Conservation (phyloP, 2,888 invertebrate species). For the Pherbina coryleti region DNA sequence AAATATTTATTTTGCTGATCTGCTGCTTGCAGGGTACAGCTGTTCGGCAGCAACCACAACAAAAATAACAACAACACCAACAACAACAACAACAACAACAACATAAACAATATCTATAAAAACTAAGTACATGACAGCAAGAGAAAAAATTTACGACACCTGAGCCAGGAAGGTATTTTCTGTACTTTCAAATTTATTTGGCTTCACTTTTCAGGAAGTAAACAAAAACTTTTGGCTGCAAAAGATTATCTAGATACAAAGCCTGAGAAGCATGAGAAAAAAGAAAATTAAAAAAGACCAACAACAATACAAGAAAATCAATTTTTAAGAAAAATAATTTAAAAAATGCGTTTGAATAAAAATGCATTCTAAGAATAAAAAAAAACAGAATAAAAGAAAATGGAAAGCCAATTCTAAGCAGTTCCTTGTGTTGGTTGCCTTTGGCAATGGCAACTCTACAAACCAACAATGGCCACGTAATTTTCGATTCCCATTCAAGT, state of each 20-base stretch:
- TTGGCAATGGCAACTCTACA: not conserved
- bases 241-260: not conserved
- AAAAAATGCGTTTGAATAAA: not conserved
- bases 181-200: no score
- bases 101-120: not conserved
- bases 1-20: not conserved
- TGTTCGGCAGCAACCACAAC: not conserved
- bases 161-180: not conserved
- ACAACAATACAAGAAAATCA: no score
- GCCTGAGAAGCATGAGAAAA: not conserved
- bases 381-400: no score
- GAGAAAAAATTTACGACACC: slow-evolving; percentile 11
- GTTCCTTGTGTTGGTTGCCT: not conserved
- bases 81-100: not conserved
- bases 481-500: not conserved
- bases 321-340: no score
- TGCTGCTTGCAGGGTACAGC: not conserved
- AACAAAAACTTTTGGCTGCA: not conserved
- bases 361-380: not conserved
- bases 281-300: not conserved
- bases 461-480: not conserved
- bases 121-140: not conserved
- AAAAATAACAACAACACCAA: not conserved
- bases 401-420: no score
- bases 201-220: not conserved